Evolutionary conservation across 2,888 invertebrate species (phyloP), one percentile per base, ranked within the genome.

Genomic region (Xestia rhomboidea): DNA sequence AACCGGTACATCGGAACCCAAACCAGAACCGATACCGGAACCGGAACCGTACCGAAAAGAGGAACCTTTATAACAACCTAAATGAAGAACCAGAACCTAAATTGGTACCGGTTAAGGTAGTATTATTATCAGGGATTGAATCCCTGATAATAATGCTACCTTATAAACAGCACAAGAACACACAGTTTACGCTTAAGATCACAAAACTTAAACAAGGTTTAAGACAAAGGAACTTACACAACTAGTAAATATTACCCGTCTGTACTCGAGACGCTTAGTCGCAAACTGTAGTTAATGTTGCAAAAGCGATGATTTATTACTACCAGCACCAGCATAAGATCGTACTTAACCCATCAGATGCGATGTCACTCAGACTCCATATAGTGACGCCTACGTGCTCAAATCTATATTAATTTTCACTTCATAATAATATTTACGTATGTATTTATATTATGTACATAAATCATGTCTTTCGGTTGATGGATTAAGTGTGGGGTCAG

Each of bases 231-330:
- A n/a, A 49, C 34, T 63, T 46, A 64, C 49, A 21, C 49, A 8
- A 49, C 38, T 15, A 74, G 38, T 38, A 30, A 75, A 75, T 67
- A 54, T 5, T 79, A 67, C n/a, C 51, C 21, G 49, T 57, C 66
- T 54, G 54, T 44, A 60, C 67, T 38, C 2, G 3, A 66, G 27
- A 24, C 27, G 76, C 49, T 81, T 69, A 72, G 54, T 46, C 54
- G 49, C 46, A 51, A 46, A 64, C 68, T 57, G 46, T 85, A 74
- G 69, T 64, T 30, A 82, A 82, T 86, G 72, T 82, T 54, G 51
- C 82, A 82, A 82, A 81, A 82, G n/a, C 69, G 69, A 84, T 86
- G 83, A 84, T 84, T 86, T 86, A 84, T 84, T 70, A 76, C 83
- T 21, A n/a, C 70, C 13, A 66, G n/a, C 66, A n/a, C 70, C 13